phyloP scores from a whole-genome alignment of 2,113 vertebrate species.

The Setophaga petechia region DNA sequence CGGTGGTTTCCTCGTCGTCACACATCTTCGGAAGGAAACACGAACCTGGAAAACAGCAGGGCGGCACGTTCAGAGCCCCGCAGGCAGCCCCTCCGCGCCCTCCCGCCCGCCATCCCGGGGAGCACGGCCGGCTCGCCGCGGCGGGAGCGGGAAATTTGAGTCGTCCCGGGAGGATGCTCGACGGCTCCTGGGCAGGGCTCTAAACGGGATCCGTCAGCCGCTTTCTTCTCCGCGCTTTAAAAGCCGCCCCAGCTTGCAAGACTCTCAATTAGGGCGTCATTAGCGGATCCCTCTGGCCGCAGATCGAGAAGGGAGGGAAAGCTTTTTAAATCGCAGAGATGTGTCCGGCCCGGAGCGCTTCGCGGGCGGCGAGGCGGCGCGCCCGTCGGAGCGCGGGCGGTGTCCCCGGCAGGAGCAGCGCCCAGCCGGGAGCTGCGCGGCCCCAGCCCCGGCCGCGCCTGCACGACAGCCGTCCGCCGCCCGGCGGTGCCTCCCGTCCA shows the following conservation, averaged over 20 bases:
- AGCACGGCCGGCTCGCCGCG: neutral
- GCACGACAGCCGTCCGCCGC: neutral
- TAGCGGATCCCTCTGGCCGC: neutral
- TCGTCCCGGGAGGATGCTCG: neutral
- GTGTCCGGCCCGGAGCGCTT: neutral
- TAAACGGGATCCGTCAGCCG: neutral
- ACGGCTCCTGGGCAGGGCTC: neutral
- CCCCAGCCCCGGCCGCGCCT: neutral
- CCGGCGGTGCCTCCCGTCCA: neutral
- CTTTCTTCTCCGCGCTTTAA: neutral
- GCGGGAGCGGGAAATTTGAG: neutral
- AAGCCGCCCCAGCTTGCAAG: neutral
- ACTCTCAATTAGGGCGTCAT: neutral
- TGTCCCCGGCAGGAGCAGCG: neutral
- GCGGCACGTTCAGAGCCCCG: neutral
- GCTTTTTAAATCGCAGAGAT: neutral
- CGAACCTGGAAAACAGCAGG: conserved; percentile 55
- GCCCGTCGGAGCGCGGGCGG: neutral
- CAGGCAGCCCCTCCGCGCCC: neutral
- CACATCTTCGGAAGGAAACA: conserved; percentile 81
- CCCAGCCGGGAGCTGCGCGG: neutral
- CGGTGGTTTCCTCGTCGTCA: conserved; percentile 98
- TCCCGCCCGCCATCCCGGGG: neutral
- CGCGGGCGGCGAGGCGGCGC: no score
- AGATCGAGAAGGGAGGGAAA: neutral